These are phyloP conservation scores for Vicugna pacos DNA, from an alignment of 2,113 vertebrate species.

Conservation along the genomic window DNA sequence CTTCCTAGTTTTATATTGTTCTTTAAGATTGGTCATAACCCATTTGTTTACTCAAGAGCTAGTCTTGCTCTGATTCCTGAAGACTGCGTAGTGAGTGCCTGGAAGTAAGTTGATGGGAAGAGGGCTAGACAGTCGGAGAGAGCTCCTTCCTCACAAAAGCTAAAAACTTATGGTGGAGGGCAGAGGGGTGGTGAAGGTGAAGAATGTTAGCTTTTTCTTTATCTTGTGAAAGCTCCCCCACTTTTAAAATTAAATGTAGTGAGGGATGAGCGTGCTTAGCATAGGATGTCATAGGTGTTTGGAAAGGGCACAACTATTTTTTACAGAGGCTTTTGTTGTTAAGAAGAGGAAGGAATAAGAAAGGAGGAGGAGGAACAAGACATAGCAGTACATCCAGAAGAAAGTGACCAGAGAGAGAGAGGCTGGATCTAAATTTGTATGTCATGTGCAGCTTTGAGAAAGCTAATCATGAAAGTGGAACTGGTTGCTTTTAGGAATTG, in stretches of 20 bases:
- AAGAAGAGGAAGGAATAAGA: neutral
- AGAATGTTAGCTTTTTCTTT: neutral
- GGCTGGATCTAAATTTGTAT: neutral
- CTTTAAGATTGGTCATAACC: neutral
- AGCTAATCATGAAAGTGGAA: neutral
- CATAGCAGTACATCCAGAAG: neutral
- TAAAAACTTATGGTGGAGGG: neutral
- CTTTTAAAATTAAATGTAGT: conserved; percentile 3
- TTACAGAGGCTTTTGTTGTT: neutral
- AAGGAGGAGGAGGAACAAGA: neutral
- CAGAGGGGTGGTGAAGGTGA: too few relatives aligned
- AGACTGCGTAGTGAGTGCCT: neutral
- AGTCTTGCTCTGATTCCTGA: neutral
- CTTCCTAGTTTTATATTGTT: neutral
- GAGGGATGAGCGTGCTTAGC: neutral
- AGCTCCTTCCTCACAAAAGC: neutral
- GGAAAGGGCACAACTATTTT: neutral
- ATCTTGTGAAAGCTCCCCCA: neutral
- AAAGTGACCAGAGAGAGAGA: neutral
- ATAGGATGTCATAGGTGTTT: neutral
- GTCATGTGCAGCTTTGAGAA: neutral
- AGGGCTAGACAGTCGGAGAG: neutral
- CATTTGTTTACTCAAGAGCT: conserved; percentile 35
- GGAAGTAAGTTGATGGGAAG: neutral
- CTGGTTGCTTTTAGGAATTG: conserved; percentile 28